Conservation (phyloP, 2,113 vertebrate genomes). For the Gymnogyps californianus region DNA sequence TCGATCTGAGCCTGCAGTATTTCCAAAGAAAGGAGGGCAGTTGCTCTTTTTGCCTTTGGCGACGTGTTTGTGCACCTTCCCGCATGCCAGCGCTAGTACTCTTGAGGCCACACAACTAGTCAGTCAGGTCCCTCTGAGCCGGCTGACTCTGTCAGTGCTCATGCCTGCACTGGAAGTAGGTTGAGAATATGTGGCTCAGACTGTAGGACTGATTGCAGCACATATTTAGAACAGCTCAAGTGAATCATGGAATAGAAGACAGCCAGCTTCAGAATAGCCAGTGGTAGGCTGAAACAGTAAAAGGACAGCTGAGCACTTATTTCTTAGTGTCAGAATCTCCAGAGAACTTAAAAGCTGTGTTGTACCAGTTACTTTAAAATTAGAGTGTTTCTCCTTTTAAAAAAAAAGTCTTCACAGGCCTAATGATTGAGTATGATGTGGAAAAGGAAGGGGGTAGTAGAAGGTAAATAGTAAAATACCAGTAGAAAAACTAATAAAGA, state of each 20-base stretch:
- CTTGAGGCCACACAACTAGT: neutral
- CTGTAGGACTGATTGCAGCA: neutral
- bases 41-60: neutral
- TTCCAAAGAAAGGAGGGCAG: neutral
- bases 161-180: neutral
- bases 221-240: neutral
- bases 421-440: neutral
- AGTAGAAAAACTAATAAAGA: neutral
- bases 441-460: neutral
- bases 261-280: neutral
- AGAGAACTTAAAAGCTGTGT: neutral
- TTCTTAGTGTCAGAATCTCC: neutral
- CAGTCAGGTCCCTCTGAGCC: neutral
- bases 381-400: neutral
- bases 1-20: neutral
- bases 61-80: neutral
- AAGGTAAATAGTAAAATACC: neutral
- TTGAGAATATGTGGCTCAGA: neutral
- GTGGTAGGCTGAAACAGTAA: neutral
- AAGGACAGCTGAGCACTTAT: neutral
- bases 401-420: neutral
- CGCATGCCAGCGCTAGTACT: neutral
- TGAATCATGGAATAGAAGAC: neutral
- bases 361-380: neutral
- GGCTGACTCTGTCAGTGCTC: neutral